Evolutionary conservation across 2,888 invertebrate genomes (phyloP).

Genomic region (Nowickia ferox): DNA sequence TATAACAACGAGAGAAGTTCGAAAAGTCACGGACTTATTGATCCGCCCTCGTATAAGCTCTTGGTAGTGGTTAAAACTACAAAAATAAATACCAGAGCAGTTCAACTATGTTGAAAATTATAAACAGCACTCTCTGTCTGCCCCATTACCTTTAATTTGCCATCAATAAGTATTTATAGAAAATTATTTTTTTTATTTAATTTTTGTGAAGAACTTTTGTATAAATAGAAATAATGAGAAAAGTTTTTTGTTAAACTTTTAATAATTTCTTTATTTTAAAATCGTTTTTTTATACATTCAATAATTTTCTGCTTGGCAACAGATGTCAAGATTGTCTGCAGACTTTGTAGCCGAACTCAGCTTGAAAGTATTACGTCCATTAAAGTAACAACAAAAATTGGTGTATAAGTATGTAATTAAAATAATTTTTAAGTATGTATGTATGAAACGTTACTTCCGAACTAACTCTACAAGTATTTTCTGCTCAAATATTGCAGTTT

Average conservation of each 20-base stretch:
- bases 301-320: background rate
- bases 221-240: conserved; percentile 13
- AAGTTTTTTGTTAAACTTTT: conserved; percentile 14
- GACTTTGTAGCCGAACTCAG: background rate
- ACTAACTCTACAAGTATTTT: no score
- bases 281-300: background rate
- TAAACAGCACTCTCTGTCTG: no score
- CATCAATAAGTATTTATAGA: background rate
- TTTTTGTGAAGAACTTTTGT: background rate
- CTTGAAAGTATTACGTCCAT: background rate
- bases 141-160: background rate
- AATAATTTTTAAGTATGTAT: no score
- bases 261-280: conserved; percentile 4
- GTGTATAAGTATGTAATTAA: no score
- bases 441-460: no score
- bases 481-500: no score
- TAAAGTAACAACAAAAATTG: background rate
- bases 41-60: no score
- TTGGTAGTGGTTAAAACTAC: no score
- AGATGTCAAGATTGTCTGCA: background rate
- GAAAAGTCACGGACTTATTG: no score
- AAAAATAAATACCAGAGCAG: no score
- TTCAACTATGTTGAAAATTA: no score
- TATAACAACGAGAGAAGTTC: no score
- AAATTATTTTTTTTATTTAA: background rate